Base-by-base conservation (phyloP, 2,797 vertebrate species). In the Clamator glandarius region DNA sequence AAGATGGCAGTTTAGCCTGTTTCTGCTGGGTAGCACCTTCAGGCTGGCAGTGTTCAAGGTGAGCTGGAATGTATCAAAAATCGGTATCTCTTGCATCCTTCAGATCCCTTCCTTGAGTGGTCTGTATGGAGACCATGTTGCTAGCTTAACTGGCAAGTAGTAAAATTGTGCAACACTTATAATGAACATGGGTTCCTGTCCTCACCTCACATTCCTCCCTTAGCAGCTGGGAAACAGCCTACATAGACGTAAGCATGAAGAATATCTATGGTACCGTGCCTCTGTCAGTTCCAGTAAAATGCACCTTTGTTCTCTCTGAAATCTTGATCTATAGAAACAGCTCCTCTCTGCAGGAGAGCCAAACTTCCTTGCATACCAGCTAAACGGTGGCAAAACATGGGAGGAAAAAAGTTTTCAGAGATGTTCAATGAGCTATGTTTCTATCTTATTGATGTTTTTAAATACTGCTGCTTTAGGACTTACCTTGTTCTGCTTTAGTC, bases 401-500 rank as follows among this genome's bases (percentile, higher is more conserved):
- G 55, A 88, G 57, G 15, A 31, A 50, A 63, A 58, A 54, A 39
- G 31, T 33, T 77, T 89, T 66, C 52, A 35, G 41, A 52, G n/a
- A 16, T 1, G 1, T 57, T 69, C 57, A 74, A 41, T 57, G 52
- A 91, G 39, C 69, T 74, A 57, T 12, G 23, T 91, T 76, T 78
- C 67, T 86, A 73, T 58, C 66, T 87, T 78, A 13, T 5, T 46
- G 51, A 12, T 86, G 48, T 93, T 95, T 84, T 87, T 79, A 82
- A 88, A n/a, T 92, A 89, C 39, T 87, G 55, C 74, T 91, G 6
- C 63, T 86, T 86, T 54, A 93, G 83, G 63, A 90, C 67, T 89
- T 89, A 79, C 63, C 85, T 89, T 87, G 46, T 82, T 94, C 79
- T 64, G 57, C 91, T 96, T 77, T 64, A 87, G 86, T 92, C 79